Evolutionary conservation across 2,888 invertebrate species (phyloP).

Genomic region (Camponotus fellah): DNA sequence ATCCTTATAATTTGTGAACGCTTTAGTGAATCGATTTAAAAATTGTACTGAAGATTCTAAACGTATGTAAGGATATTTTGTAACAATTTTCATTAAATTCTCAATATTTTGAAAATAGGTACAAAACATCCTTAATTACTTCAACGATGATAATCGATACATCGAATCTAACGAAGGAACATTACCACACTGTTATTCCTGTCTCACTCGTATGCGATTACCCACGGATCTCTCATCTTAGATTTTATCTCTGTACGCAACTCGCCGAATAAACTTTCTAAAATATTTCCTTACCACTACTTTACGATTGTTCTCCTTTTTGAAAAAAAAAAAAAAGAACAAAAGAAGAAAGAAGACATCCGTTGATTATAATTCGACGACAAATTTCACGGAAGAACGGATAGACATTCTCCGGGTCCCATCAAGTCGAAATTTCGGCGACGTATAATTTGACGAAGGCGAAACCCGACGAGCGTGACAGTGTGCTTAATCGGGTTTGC

Average conservation of each 20-base stretch:
- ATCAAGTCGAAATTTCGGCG: conserved; percentile 59
- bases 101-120: too few relatives aligned
- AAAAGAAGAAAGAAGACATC: background rate
- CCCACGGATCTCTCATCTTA: background rate
- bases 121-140: background rate
- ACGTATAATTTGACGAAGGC: conserved; percentile 67
- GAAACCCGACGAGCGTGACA: conserved; percentile 81
- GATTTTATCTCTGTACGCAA: background rate
- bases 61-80: too few relatives aligned
- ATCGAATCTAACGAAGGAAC: background rate
- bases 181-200: background rate
- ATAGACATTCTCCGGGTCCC: conserved; percentile 14
- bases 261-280: conserved; percentile 14
- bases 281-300: background rate
- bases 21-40: too few relatives aligned
- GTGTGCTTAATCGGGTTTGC: conserved; percentile 83
- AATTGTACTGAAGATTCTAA: too few relatives aligned
- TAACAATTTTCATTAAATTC: too few relatives aligned
- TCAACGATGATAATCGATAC: background rate
- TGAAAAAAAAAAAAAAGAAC: background rate
- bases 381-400: conserved; percentile 40
- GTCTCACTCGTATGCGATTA: background rate
- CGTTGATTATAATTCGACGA: conserved; percentile 2
- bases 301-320: background rate
- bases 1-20: too few relatives aligned